Percentiles rank a stretch among this genome's conserved stretches.
Evolutionary conservation across 2,797 vertebrate genomes (phyloP).

Genomic region (Menidia menidia): DNA sequence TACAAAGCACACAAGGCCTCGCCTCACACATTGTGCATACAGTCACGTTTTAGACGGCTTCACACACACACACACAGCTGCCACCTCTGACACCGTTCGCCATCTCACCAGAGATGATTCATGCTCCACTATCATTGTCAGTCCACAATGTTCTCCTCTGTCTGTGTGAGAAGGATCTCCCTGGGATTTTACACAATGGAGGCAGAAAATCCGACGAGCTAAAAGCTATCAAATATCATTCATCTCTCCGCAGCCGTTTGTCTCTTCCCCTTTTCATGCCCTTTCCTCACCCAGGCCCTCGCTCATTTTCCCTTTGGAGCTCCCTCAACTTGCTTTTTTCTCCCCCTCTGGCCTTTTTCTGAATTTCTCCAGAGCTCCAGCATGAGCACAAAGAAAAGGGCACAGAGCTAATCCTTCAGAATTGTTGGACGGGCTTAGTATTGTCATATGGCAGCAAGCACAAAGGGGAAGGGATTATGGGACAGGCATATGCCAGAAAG

Average conservation of each 20-base stretch:
- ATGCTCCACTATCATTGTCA: constrained; percentile 55
- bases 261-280: constrained; percentile 26
- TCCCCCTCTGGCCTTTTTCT: constrained; percentile 37
- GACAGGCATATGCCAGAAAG: constrained; percentile 48
- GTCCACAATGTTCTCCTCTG: constrained; percentile 51
- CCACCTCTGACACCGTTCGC: constrained; percentile 44
- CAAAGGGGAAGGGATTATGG: constrained; percentile 70
- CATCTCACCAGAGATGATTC: constrained; percentile 57
- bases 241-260: constrained; percentile 30
- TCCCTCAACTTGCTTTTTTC: constrained; percentile 29
- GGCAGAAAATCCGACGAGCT: constrained; percentile 43
- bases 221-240: constrained; percentile 59
- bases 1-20: constrained; percentile 26
- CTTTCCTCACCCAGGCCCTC: constrained; percentile 29
- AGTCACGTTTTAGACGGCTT: constrained; percentile 38
- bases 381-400: constrained; percentile 65
- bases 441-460: constrained; percentile 64
- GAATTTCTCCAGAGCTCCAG: constrained; percentile 50
- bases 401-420: constrained; percentile 68
- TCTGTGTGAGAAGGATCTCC: constrained; percentile 45
- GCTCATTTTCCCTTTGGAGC: constrained; percentile 26
- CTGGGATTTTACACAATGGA: constrained; percentile 57
- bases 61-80: constrained; percentile 43
- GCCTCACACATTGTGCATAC: constrained; percentile 45
- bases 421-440: constrained; percentile 68